Evolutionary conservation across 2,888 invertebrate genomes (phyloP).

Genomic region (Anaspis maculata): DNA sequence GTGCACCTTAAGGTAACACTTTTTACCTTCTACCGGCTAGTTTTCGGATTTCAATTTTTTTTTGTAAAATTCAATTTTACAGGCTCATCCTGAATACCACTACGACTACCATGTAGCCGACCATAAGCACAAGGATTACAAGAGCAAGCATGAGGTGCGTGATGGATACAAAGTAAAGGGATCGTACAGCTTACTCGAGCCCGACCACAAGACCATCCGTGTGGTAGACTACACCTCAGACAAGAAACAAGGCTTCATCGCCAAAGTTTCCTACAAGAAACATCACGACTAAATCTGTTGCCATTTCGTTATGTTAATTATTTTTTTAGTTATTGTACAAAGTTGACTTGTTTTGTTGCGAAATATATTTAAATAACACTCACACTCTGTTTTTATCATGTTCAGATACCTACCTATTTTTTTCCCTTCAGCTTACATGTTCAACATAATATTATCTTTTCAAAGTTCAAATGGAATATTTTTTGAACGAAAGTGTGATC

Average conservation of each 20-base stretch:
- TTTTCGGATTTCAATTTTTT: background rate
- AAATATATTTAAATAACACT: conserved; percentile 14
- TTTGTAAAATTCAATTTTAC: background rate
- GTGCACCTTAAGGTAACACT: conserved; percentile 30
- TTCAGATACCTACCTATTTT: no score
- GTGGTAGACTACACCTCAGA: conserved; percentile 34
- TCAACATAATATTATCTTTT: no score
- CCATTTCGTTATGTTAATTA: conserved; percentile 8
- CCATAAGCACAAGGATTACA: conserved; percentile 33
- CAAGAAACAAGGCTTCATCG: conserved; percentile 35
- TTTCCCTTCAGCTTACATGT: no score
- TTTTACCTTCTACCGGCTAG: background rate
- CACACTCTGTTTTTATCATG: no score
- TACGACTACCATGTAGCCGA: conserved; percentile 35
- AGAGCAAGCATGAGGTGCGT: conserved; percentile 34
- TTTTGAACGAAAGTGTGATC: no score
- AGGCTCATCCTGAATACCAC: conserved; percentile 37
- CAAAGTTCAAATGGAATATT: no score
- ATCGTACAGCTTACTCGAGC: conserved; percentile 33
- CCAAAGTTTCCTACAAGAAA: conserved; percentile 33
- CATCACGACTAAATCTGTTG: conserved; percentile 19
- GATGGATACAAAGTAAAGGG: conserved; percentile 38
- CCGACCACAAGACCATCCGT: conserved; percentile 35
- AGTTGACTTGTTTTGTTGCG: conserved; percentile 30
- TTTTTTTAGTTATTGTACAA: conserved; percentile 5